Percentiles rank a stretch among this genome's conserved stretches.
Evolutionary conservation across 2,113 vertebrate genomes (phyloP).

Genomic region (Okapia johnstoni): DNA sequence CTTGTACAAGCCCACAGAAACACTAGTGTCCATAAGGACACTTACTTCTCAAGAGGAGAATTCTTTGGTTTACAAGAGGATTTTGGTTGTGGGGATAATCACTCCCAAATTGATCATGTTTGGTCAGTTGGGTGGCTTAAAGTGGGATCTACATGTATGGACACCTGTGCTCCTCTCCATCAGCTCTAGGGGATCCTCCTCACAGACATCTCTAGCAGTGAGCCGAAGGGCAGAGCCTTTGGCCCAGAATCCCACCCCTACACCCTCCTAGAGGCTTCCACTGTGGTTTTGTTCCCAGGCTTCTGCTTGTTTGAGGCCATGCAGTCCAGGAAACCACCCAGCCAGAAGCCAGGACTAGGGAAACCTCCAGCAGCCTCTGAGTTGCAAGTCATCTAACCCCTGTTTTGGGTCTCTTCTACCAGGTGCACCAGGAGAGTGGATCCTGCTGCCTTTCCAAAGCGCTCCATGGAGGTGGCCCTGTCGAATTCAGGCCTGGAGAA

Average conservation of each 20-base stretch:
- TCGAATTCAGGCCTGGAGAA: neutral
- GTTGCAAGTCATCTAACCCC: neutral
- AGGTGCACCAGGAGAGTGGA: neutral
- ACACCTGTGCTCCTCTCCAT: neutral
- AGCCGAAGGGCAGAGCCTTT: neutral
- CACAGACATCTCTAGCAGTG: neutral
- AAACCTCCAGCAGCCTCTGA: neutral
- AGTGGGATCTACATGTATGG: neutral
- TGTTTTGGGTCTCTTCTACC: neutral
- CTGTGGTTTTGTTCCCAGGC: neutral
- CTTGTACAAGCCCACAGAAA: neutral
- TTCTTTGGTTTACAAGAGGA: neutral
- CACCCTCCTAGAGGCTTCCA: neutral
- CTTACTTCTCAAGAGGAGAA: neutral
- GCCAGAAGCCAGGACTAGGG: neutral
- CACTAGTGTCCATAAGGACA: neutral
- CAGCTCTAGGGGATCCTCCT: neutral
- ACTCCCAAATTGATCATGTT: neutral
- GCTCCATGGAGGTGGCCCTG: neutral
- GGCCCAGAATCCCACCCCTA: neutral
- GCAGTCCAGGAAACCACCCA: neutral
- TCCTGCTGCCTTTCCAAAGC: neutral
- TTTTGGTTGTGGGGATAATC: neutral
- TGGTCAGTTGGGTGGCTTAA: neutral
- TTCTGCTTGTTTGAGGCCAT: neutral